Conservation (phyloP, 2,888 invertebrate species). For the Euclidia mi region DNA sequence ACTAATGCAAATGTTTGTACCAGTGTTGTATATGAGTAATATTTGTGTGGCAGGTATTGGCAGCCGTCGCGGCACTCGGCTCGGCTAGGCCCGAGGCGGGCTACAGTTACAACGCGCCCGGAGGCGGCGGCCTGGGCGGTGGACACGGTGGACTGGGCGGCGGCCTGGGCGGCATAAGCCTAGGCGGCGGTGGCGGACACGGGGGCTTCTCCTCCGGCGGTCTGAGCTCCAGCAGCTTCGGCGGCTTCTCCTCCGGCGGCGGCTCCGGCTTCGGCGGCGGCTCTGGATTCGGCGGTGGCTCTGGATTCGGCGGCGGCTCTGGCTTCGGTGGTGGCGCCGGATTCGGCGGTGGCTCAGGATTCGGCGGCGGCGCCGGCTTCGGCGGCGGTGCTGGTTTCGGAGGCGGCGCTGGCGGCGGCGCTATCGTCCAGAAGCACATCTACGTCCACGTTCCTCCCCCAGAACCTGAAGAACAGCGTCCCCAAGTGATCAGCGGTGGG, state of each 20-base stretch:
- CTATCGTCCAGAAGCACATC: slow-evolving; percentile 94
- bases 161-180: slow-evolving; percentile 77
- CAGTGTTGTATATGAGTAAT: slow-evolving; percentile 60
- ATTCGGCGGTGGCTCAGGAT: slow-evolving; percentile 62
- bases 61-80: slow-evolving; percentile 89
- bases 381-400: slow-evolving; percentile 72
- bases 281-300: slow-evolving; percentile 71
- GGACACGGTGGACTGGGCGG: slow-evolving; percentile 70
- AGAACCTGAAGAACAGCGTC: slow-evolving; percentile 93
- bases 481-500: slow-evolving; percentile 91
- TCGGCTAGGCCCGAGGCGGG: slow-evolving; percentile 91
- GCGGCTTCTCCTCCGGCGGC: slow-evolving; percentile 64
- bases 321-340: slow-evolving; percentile 68
- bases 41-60: slow-evolving; percentile 82
- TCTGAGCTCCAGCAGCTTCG: slow-evolving; percentile 75
- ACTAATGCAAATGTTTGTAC: slow-evolving; percentile 45
- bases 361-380: slow-evolving; percentile 65
- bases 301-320: slow-evolving; percentile 66
- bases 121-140: slow-evolving; percentile 77
- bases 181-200: slow-evolving; percentile 72
- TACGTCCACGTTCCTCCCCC: slow-evolving; percentile 96
- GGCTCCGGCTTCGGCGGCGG: slow-evolving; percentile 61
- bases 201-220: slow-evolving; percentile 76
- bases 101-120: slow-evolving; percentile 89
- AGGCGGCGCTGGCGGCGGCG: slow-evolving; percentile 75